Evolutionary conservation across 2,797 vertebrate species (phyloP).

Genomic region (Ceyx erithaca): DNA sequence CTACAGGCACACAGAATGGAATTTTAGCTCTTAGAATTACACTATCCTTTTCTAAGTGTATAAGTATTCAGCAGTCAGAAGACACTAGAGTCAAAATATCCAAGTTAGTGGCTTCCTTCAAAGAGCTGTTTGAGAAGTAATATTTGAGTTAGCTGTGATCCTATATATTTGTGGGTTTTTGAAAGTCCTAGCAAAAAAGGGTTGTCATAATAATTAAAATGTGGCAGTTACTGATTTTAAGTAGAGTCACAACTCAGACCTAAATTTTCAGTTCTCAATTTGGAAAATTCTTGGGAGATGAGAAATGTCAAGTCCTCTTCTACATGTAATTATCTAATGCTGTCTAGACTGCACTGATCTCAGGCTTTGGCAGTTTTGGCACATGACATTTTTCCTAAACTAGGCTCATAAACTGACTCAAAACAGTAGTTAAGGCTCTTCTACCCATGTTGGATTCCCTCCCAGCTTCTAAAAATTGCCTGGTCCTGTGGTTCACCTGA

Average conservation of each 20-base stretch:
- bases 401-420: too few species aligned
- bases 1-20: background rate
- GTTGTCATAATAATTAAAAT: background rate
- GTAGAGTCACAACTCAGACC: background rate
- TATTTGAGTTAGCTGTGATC: background rate
- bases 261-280: background rate
- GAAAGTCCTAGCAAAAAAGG: background rate
- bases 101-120: background rate
- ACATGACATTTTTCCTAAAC: background rate
- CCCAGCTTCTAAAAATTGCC: too few species aligned
- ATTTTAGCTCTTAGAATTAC: background rate
- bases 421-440: too few species aligned
- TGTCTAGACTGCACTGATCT: background rate
- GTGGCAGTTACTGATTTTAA: background rate
- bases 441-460: too few species aligned
- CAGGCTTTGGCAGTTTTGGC: background rate
- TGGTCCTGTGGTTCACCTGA: too few species aligned
- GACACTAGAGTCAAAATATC: background rate
- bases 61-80: slow-evolving; percentile 3
- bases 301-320: background rate
- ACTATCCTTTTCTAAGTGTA: background rate
- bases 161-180: background rate
- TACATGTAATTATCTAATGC: background rate
- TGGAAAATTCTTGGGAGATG: background rate
- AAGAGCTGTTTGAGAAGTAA: background rate